Conservation (phyloP, 2,797 vertebrate species). For the Cossypha polioptera region DNA sequence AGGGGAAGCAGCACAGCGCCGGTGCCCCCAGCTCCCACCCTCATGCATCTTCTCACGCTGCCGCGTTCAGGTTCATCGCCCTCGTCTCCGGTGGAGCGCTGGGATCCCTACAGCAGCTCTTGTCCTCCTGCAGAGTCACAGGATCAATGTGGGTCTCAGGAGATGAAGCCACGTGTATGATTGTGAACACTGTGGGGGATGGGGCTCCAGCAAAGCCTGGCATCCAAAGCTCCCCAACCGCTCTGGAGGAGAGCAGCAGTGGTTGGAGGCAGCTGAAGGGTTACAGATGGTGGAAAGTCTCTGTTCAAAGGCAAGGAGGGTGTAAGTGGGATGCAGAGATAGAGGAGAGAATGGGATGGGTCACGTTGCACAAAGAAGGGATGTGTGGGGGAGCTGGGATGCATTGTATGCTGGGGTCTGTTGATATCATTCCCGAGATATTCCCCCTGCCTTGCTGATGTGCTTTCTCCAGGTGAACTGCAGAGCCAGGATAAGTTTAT, state of each 20-base stretch:
- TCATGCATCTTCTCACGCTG: neutral
- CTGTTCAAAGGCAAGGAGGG: neutral
- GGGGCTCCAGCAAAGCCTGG: fast-evolving
- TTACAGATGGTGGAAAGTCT: neutral
- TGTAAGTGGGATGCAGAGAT: neutral
- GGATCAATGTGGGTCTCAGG: neutral
- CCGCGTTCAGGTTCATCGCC: neutral
- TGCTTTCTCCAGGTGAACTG: neutral
- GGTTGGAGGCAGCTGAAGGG: neutral
- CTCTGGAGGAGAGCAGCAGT: fast-evolving
- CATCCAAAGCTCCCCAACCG: fast-evolving
- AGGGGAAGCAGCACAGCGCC: fast-evolving
- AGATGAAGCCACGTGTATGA: neutral
- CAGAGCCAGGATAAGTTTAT: neutral
- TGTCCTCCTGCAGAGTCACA: fast-evolving
- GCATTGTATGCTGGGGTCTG: fast-evolving
- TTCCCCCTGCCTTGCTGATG: neutral
- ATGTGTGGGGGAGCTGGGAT: fast-evolving
- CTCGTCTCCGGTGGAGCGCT: neutral
- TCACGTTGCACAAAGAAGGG: fast-evolving
- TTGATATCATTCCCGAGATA: fast-evolving
- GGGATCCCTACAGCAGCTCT: neutral
- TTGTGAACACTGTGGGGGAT: fast-evolving
- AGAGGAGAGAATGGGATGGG: neutral
- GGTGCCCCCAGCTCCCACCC: neutral